phyloP scores from a whole-genome alignment of 2,888 invertebrate genomes.

The Meliscaeva auricollis region DNA sequence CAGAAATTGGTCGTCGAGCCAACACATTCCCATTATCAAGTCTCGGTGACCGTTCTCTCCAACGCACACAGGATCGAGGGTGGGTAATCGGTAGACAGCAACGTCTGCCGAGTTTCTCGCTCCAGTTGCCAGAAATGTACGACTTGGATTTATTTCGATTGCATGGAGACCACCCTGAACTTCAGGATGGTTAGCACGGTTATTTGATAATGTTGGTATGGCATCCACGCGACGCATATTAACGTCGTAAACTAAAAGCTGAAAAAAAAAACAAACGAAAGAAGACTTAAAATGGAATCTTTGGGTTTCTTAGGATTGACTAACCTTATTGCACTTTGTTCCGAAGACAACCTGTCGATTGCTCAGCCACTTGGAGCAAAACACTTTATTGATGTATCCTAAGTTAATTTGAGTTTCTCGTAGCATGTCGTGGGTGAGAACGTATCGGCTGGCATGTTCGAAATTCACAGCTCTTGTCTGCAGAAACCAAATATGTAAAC shows the following conservation, averaged over 20 bases:
- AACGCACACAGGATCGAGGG: constrained; percentile 96
- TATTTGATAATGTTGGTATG: constrained; percentile 93
- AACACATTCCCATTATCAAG: constrained; percentile 95
- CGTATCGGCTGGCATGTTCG: constrained; percentile 94
- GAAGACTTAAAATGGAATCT: neutral
- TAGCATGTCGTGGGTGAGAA: constrained; percentile 95
- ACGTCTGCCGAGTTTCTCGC: constrained; percentile 96
- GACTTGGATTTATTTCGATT: constrained; percentile 96
- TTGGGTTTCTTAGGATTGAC: neutral
- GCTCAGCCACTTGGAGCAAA: constrained; percentile 98
- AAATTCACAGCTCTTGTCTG: constrained; percentile 88
- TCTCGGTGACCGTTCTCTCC: constrained; percentile 96
- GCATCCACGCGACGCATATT: constrained; percentile 93
- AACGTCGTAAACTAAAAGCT: constrained; percentile 96
- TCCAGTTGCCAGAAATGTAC: constrained; percentile 95
- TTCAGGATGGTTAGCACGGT: constrained; percentile 85
- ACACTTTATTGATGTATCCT: constrained; percentile 95
- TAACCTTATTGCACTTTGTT: constrained; percentile 97
- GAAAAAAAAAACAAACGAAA: constrained; percentile 78
- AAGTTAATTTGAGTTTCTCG: constrained; percentile 93
- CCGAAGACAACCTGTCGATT: constrained; percentile 98
- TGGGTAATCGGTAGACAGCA: constrained; percentile 94
- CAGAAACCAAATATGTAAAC: constrained; percentile 1
- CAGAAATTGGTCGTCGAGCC: constrained; percentile 97
- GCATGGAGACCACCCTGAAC: constrained; percentile 95